Percentiles rank a stretch among this genome's conserved stretches.
These are phyloP conservation scores for Nothoprocta perdicaria DNA, from an alignment of 2,113 vertebrate species.

Conservation along the genomic window DNA sequence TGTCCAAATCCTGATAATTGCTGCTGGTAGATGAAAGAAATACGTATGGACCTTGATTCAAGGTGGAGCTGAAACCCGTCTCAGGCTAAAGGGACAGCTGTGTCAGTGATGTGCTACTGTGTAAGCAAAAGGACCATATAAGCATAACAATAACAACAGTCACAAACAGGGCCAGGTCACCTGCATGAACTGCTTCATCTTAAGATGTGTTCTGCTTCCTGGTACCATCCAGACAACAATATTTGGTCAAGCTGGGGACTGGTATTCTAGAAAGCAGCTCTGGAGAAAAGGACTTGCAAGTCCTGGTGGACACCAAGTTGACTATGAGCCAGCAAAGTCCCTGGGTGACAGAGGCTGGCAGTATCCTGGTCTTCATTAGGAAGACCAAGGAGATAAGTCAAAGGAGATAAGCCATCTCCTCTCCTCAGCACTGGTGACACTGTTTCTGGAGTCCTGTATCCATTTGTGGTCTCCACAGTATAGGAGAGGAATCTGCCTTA, in stretches of 20 bases:
- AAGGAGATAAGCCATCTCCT: not conserved
- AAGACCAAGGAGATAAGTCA: not conserved
- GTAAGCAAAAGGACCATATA: no score
- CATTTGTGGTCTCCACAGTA: not conserved
- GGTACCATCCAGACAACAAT: not conserved
- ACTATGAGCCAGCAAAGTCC: not conserved
- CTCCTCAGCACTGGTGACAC: not conserved
- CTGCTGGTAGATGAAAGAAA: not conserved
- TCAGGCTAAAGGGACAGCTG: not conserved
- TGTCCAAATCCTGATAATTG: not conserved
- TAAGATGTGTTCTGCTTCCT: not conserved
- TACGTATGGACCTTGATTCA: not conserved
- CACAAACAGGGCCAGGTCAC: not conserved
- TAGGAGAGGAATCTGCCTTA: not conserved
- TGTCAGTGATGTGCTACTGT: not conserved
- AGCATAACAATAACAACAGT: accelerated
- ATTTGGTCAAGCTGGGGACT: not conserved
- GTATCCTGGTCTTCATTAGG: not conserved
- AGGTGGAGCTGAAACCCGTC: not conserved
- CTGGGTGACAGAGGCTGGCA: no score
- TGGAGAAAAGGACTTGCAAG: not conserved
- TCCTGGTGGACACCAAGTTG: not conserved
- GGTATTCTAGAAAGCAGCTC: not conserved
- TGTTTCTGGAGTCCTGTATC: not conserved
- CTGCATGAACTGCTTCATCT: not conserved